These are phyloP conservation scores for Telmatherina bonti DNA, from an alignment of 2,797 vertebrate genomes.

Conservation along the genomic window DNA sequence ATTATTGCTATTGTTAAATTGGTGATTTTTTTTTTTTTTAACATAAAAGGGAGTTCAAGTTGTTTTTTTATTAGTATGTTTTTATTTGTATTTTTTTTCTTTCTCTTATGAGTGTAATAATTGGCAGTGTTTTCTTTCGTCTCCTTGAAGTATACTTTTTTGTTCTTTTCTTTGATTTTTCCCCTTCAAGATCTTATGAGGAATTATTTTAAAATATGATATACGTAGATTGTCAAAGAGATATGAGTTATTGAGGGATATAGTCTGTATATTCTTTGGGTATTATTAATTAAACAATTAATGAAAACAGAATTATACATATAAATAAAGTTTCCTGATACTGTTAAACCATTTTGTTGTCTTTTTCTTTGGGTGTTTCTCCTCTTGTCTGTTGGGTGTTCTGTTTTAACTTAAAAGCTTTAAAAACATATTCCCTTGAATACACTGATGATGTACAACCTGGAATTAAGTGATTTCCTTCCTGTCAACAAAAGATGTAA, in stretches of 20 bases:
- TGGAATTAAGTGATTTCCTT: no score
- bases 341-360: slow-evolving; percentile 60
- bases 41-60: slow-evolving; percentile 80
- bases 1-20: slow-evolving; percentile 80
- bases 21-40: slow-evolving; percentile 71
- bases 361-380: no score
- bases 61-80: slow-evolving; percentile 65
- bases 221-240: slow-evolving; percentile 80
- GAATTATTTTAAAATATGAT: slow-evolving; percentile 82
- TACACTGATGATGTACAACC: no score
- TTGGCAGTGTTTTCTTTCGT: slow-evolving; percentile 75
- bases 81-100: slow-evolving; percentile 63
- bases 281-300: slow-evolving; percentile 87
- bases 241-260: slow-evolving; percentile 82
- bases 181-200: slow-evolving; percentile 67
- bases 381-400: no score
- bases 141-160: slow-evolving; percentile 61
- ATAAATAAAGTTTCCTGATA: slow-evolving; percentile 87
- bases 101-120: slow-evolving; percentile 72
- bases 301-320: slow-evolving; percentile 85
- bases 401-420: no score
- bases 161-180: slow-evolving; percentile 32
- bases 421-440: no score
- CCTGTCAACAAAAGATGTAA: no score
- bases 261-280: slow-evolving; percentile 86